phyloP scores from a whole-genome alignment of 2,797 vertebrate genomes.

The Danio tinwini region DNA sequence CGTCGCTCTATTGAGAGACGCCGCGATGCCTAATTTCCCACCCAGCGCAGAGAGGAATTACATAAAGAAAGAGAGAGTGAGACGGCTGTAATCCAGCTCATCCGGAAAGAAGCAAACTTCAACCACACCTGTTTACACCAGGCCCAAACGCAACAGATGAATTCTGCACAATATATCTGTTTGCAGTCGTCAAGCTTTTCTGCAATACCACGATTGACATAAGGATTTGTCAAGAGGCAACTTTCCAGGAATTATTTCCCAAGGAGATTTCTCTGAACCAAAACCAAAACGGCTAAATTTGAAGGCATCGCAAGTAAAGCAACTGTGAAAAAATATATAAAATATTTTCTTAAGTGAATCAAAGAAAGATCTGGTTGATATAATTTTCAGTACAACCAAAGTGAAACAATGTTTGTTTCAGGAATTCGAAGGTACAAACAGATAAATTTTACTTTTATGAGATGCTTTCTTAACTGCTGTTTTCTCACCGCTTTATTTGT shows the following conservation, averaged over 20 bases:
- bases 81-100: slow-evolving; percentile 79
- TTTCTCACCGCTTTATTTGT: too few relatives aligned
- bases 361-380: too few relatives aligned
- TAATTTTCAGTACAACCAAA: too few relatives aligned
- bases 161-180: slow-evolving; percentile 35
- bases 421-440: too few relatives aligned
- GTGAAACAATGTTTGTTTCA: too few relatives aligned
- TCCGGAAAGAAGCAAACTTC: slow-evolving; percentile 61
- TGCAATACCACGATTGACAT: slow-evolving; percentile 3
- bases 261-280: neutral
- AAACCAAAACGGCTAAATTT: neutral
- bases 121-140: slow-evolving; percentile 59
- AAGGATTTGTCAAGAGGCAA: slow-evolving; percentile 29
- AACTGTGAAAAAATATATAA: too few relatives aligned
- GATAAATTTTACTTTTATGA: too few relatives aligned
- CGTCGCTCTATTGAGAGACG: slow-evolving; percentile 68
- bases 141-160: slow-evolving; percentile 43
- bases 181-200: slow-evolving; percentile 1
- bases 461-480: too few relatives aligned
- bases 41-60: slow-evolving; percentile 70
- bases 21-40: slow-evolving; percentile 53
- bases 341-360: too few relatives aligned
- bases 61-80: slow-evolving; percentile 68
- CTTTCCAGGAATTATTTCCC: neutral
- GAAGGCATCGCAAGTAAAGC: neutral